phyloP scores from a whole-genome alignment of 2,888 invertebrate species.

The Colostygia pectinataria region DNA sequence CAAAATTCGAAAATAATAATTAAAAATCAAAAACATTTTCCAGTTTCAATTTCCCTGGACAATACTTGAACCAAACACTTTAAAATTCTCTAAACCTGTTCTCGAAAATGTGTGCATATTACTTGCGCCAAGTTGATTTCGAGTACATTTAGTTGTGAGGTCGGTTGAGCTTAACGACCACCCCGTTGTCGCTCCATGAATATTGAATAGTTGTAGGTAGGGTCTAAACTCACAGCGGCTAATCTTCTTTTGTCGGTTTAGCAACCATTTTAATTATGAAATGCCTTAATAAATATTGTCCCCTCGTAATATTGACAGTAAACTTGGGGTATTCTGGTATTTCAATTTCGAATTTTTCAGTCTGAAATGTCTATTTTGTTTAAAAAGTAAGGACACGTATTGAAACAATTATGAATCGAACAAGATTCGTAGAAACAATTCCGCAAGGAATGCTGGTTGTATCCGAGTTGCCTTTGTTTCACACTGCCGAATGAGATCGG shows the following conservation, averaged over 20 bases:
- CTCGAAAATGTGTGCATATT: conserved; percentile 30
- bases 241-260: conserved; percentile 46
- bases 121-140: conserved; percentile 30
- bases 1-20: neutral
- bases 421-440: conserved; percentile 19
- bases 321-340: neutral
- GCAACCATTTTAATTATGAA: conserved; percentile 24
- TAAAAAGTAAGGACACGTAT: neutral
- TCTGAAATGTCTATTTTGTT: neutral
- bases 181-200: conserved; percentile 54
- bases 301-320: conserved; percentile 1
- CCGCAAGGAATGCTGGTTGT: conserved; percentile 20
- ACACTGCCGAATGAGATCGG: conserved; percentile 30
- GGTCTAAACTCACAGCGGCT: conserved; percentile 44
- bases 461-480: conserved; percentile 30
- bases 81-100: conserved; percentile 22
- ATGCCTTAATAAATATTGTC: conserved; percentile 18
- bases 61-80: conserved; percentile 20
- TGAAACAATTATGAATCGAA: conserved; percentile 19
- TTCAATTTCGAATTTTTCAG: too few relatives aligned
- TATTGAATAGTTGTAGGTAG: conserved; percentile 50
- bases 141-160: conserved; percentile 42
- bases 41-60: conserved; percentile 16
- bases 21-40: neutral
- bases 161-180: conserved; percentile 49